phyloP scores from a whole-genome alignment of 1,140 invertebrate genomes.

The Drosophila ambigua region DNA sequence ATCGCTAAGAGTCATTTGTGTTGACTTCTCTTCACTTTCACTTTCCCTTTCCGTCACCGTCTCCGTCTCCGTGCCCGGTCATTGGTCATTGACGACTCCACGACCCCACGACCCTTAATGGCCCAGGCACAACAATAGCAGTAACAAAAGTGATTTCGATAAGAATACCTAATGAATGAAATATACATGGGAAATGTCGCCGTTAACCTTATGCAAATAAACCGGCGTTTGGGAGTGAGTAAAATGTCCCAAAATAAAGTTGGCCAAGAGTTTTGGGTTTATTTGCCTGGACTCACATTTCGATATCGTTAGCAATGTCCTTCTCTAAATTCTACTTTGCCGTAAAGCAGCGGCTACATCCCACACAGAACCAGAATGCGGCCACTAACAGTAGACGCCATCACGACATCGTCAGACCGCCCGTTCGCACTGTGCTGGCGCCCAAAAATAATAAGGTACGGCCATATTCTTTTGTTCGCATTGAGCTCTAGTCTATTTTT shows the following conservation, averaged over 20 bases:
- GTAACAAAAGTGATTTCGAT: conserved; percentile 72
- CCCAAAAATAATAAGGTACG: conserved; percentile 44
- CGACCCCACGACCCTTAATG: conserved; percentile 31
- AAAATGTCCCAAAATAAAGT: background rate
- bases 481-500: background rate
- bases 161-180: conserved; percentile 75
- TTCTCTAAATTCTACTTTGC: no score
- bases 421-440: background rate
- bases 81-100: conserved; percentile 16
- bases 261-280: background rate
- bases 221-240: no score
- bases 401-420: conserved; percentile 2
- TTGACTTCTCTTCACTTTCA: conserved; percentile 27
- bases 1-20: conserved; percentile 72
- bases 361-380: background rate
- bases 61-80: conserved; percentile 3
- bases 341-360: conserved; percentile 9
- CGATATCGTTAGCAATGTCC: no score
- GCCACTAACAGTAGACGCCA: background rate
- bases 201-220: conserved; percentile 62
- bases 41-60: conserved; percentile 7
- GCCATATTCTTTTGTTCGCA: no score
- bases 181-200: conserved; percentile 12
- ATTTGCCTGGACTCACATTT: no score
- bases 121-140: conserved; percentile 29